Conservation (phyloP, 2,797 vertebrate genomes). For the Aeoliscus strigatus region DNA sequence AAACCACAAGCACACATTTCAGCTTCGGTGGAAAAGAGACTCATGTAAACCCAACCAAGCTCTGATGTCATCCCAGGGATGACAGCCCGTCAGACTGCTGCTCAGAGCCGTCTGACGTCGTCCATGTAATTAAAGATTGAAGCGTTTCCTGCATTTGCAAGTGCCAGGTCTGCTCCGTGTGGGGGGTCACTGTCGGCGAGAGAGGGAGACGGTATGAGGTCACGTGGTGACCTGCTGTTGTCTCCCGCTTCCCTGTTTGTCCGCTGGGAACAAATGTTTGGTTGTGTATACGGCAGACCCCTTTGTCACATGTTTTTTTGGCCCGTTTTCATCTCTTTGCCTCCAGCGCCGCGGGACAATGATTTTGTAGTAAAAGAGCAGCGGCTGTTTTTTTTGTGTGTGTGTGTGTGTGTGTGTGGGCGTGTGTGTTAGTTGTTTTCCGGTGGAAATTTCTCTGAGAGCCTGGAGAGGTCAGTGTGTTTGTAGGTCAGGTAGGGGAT, state of each 20-base stretch:
- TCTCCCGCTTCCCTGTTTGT: conserved; percentile 54
- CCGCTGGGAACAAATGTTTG: conserved; percentile 46
- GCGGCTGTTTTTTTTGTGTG: too few relatives aligned
- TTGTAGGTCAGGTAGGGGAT: conserved; percentile 62
- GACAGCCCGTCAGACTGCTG: conserved; percentile 4
- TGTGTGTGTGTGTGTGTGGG: too few relatives aligned
- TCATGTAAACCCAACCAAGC: conserved; percentile 37
- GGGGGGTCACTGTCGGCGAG: conserved; percentile 37
- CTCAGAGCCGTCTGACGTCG: conserved; percentile 32
- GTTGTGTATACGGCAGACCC: conserved; percentile 45
- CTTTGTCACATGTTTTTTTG: too few relatives aligned
- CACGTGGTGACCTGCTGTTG: conserved; percentile 40
- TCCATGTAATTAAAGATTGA: conserved; percentile 35
- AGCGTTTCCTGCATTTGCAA: conserved; percentile 11
- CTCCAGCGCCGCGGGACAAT: conserved; percentile 33
- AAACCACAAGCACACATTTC: conserved; percentile 36
- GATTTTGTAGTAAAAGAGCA: conserved; percentile 43
- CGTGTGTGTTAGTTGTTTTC: too few relatives aligned
- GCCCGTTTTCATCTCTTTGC: neutral
- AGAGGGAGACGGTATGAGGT: conserved; percentile 46
- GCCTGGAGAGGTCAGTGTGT: conserved; percentile 61
- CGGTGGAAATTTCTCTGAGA: conserved; percentile 56
- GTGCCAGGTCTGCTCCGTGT: conserved; percentile 27
- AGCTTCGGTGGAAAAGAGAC: conserved; percentile 25
- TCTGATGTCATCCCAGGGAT: too few relatives aligned